Base-by-base conservation (phyloP, 2,113 vertebrate species). In the Oceanodroma tethys region DNA sequence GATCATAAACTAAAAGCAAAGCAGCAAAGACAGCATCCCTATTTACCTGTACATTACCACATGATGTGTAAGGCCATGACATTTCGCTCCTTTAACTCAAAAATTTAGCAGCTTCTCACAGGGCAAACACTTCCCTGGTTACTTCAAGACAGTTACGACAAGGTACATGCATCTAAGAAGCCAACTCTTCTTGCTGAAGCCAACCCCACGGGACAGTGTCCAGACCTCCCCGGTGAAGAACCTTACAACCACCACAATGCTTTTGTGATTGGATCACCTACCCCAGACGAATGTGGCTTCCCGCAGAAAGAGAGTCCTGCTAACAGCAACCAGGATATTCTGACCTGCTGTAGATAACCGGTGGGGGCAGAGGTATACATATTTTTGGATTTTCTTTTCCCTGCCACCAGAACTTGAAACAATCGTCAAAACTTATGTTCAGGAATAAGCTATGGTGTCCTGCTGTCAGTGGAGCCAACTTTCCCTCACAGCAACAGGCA, bases 61-160 rank as follows among this genome's bases (percentile, higher is more conserved):
- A 22, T 20, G 8, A 83, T 73, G 45, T 62, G 36, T 93, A 96
- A 96, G 95, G 93, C 94, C 93, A 91, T 86, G 73, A 84, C 65
- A 76, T 87, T 96, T 95, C 80, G 86, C 58, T 95, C 84, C 94
- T 81, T 93, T 81, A 72, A 72, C 70, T 91, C 76, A 95, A 78
- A 91, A 82, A 42, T 58, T 50, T 29, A 94, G 93, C 89, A 91
- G 95, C 88, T 97, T 97, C 84, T 89, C 66, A 72, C n/a, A 89
- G 80, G 90, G 88, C 71, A 72, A 93, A 93, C 40, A 11, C 40
- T 62, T 62, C 76, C 72, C 80, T 86, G 48, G 73, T 71, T 86
- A 65, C 76, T 81, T 87, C 62, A 58, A 75, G 67, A 84, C 42
- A 68, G 62, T 89, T 75, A 72, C 4, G 42, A 80, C 86, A 91